These are phyloP conservation scores for Hypomecis atomaria DNA, from an alignment of 2,888 invertebrate species.

Conservation along the genomic window DNA sequence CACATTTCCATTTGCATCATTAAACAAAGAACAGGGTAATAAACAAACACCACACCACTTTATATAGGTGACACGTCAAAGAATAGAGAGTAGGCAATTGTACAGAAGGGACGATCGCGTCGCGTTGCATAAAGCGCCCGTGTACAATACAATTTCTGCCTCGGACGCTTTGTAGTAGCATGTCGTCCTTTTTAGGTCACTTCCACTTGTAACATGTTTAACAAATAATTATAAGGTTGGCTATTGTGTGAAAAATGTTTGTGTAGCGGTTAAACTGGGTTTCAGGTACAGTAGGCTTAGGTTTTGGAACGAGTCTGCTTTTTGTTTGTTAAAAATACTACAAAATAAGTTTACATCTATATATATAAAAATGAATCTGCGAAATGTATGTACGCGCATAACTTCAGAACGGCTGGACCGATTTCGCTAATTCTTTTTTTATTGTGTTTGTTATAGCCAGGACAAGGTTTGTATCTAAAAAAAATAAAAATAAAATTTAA, in stretches of 20 bases:
- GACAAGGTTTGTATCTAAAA: too few relatives aligned
- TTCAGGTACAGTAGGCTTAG: constrained; percentile 15
- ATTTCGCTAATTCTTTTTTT: too few relatives aligned
- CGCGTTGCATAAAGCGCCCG: constrained; percentile 64
- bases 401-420: too few relatives aligned
- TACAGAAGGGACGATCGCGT: constrained; percentile 57
- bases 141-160: constrained; percentile 76
- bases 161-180: constrained; percentile 69
- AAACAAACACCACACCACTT: constrained; percentile 42
- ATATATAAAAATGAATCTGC: too few relatives aligned
- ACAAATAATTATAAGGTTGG: constrained; percentile 68
- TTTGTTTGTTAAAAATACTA: too few relatives aligned
- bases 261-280: constrained; percentile 38
- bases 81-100: constrained; percentile 55
- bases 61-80: constrained; percentile 68
- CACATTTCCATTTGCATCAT: constrained; percentile 11
- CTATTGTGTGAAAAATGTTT: constrained; percentile 59
- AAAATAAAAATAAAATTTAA: too few relatives aligned
- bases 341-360: too few relatives aligned
- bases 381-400: too few relatives aligned
- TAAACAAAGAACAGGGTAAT: constrained; percentile 21
- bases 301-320: constrained; percentile 32
- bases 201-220: constrained; percentile 72
- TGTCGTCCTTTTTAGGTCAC: constrained; percentile 79
- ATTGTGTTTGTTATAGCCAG: too few relatives aligned